These are phyloP conservation scores for Vombatus ursinus DNA, from an alignment of 2,113 vertebrate genomes.

Conservation along the genomic window DNA sequence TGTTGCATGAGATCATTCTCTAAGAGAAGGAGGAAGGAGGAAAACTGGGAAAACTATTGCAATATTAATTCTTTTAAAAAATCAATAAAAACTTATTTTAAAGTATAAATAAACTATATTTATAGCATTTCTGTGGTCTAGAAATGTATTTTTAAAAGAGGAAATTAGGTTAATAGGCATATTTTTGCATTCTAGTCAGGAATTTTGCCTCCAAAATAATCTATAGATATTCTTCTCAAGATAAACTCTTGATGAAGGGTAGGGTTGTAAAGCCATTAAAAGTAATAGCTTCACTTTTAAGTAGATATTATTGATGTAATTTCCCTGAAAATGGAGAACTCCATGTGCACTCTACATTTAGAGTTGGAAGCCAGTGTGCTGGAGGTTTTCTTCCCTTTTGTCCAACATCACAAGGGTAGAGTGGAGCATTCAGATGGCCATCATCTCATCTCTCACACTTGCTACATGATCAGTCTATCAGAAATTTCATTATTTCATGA, in stretches of 20 bases:
- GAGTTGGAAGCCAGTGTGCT: not conserved
- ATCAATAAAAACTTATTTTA: not conserved
- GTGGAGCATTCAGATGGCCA: not conserved
- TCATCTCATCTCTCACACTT: not conserved
- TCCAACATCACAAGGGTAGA: too few relatives aligned
- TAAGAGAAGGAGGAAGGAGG: not conserved
- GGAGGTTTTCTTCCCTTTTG: not conserved
- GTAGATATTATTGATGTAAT: not conserved
- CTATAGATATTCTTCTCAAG: not conserved
- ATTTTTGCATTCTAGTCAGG: not conserved
- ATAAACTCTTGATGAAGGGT: not conserved
- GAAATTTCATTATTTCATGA: not conserved
- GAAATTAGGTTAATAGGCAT: not conserved
- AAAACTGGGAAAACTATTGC: not conserved
- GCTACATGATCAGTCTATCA: not conserved
- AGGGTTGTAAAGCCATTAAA: not conserved
- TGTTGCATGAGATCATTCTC: not conserved
- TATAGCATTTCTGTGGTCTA: not conserved
- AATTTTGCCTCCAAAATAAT: not conserved
- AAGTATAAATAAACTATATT: not conserved
- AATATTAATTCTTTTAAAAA: not conserved
- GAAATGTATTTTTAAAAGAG: not conserved
- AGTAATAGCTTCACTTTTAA: not conserved
- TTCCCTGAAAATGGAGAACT: not conserved
- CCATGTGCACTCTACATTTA: not conserved